Base-by-base conservation (phyloP, 2,797 vertebrate species). In the Toxotes lorentzi region DNA sequence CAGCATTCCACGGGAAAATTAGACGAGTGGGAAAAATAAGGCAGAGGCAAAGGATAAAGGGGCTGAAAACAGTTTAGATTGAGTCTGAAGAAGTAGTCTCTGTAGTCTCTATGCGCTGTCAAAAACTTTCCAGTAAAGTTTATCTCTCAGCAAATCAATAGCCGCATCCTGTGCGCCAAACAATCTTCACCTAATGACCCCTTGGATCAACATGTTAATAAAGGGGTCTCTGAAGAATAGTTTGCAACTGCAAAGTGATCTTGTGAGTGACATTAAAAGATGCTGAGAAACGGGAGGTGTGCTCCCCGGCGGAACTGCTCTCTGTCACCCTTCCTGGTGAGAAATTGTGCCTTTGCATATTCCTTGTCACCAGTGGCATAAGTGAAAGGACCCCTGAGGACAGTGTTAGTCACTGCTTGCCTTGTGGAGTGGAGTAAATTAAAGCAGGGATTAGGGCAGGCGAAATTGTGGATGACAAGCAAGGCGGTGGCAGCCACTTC, bases 311-410 rank as follows among this genome's bases (percentile, higher is more conserved):
- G 95, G 95, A 96, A 95, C 93, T 92, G 94, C 95, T 94, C 94
- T 93, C 96, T 97, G 97, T 97, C 97, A 97, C 96, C 95, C 95
- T 93, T 95, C 93, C 94, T 95, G 95, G 96, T 97, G 96, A 99
- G 95, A 97, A 96, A 98, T 97, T 95, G 96, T 95, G 95, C 95
- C 95, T 96, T 96, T 97, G 97, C 96, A 97, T 97, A 97, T 95
- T 96, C 95, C 96, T 96, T 97, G 97, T 98, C 97, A 97, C 95
- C 91, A 88, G 89, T 94, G 94, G 96, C 95, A 95, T 96, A 97
- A 97, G 94, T 97, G 96, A 97, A 96, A 96, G 96, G 96, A 96
- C 97, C 97, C 97, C 96, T 72, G 95, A 98, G 97, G 97, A 97
- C 94, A 82, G 91, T 91, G 93, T 95, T 96, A 95, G 96, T 96